phyloP scores from a whole-genome alignment of 2,888 invertebrate genomes.

The Pilophorus perplexus region DNA sequence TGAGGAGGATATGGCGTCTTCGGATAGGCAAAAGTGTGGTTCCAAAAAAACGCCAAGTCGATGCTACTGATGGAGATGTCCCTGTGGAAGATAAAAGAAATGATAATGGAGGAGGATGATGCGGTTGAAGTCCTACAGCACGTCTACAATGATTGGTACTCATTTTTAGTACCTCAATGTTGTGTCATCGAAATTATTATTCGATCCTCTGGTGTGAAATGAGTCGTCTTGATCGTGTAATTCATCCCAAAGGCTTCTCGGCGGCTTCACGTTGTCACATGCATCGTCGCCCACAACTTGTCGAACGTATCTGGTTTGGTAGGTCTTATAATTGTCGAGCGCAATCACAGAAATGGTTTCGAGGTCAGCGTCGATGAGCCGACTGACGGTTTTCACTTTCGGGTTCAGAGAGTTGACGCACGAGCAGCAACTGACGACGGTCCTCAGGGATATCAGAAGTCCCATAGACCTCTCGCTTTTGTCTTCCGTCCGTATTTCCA shows the following conservation, averaged over 20 bases:
- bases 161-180: too few relatives aligned
- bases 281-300: neutral
- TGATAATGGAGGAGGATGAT: too few relatives aligned
- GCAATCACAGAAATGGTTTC: constrained; percentile 17
- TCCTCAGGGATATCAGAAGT: constrained; percentile 1
- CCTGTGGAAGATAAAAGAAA: too few relatives aligned
- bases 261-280: neutral
- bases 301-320: neutral
- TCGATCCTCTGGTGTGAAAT: too few relatives aligned
- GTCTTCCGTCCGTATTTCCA: constrained; percentile 4
- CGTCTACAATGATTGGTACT: too few relatives aligned
- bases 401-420: constrained; percentile 18
- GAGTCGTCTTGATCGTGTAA: too few relatives aligned
- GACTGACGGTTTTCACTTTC: neutral
- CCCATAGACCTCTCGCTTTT: neutral
- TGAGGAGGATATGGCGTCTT: neutral
- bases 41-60: constrained; percentile 10
- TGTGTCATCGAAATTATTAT: too few relatives aligned
- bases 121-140: too few relatives aligned
- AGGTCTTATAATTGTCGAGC: neutral
- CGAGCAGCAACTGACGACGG: constrained; percentile 6
- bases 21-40: neutral
- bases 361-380: neutral
- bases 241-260: too few relatives aligned
- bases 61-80: neutral